A percentile compares a stretch with the other conserved stretches of the same genome.
Conservation (phyloP, 2,797 vertebrate species). For the Sebastes baramenuke region DNA sequence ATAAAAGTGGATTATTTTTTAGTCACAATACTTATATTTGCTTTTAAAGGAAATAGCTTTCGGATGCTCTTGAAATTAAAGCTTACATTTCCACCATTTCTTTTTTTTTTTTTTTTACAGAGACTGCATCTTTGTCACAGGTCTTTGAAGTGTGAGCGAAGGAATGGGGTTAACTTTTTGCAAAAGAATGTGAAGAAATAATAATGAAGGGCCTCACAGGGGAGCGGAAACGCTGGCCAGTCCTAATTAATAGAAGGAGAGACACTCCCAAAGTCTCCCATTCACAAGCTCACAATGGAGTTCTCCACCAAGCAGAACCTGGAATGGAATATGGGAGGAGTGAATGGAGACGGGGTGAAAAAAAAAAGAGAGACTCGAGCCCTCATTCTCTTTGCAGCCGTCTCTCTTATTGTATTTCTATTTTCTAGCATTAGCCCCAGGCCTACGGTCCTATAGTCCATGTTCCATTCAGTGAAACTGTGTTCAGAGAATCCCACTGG, state of each 20-base stretch:
- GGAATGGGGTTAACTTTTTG: slow-evolving; percentile 77
- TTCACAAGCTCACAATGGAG: slow-evolving; percentile 89
- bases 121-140: slow-evolving; percentile 54
- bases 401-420: slow-evolving; percentile 65
- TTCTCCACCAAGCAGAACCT: slow-evolving; percentile 89
- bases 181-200: slow-evolving; percentile 81
- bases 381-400: slow-evolving; percentile 62
- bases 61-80: slow-evolving; percentile 32
- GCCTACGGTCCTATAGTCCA: slow-evolving; percentile 56
- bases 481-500: slow-evolving; percentile 72
- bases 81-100: slow-evolving; percentile 26
- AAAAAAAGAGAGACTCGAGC: slow-evolving; percentile 53
- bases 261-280: slow-evolving; percentile 84
- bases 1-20: not conserved
- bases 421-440: slow-evolving; percentile 73
- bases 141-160: slow-evolving; percentile 77
- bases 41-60: not conserved
- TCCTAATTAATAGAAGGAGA: slow-evolving; percentile 89
- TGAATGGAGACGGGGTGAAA: slow-evolving; percentile 75
- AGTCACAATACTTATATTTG: not conserved
- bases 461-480: slow-evolving; percentile 66
- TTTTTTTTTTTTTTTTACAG: not conserved
- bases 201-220: slow-evolving; percentile 83
- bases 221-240: slow-evolving; percentile 84
- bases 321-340: slow-evolving; percentile 82